These are phyloP conservation scores for Protonemura montana DNA, from an alignment of 2,888 invertebrate species.

Conservation along the genomic window DNA sequence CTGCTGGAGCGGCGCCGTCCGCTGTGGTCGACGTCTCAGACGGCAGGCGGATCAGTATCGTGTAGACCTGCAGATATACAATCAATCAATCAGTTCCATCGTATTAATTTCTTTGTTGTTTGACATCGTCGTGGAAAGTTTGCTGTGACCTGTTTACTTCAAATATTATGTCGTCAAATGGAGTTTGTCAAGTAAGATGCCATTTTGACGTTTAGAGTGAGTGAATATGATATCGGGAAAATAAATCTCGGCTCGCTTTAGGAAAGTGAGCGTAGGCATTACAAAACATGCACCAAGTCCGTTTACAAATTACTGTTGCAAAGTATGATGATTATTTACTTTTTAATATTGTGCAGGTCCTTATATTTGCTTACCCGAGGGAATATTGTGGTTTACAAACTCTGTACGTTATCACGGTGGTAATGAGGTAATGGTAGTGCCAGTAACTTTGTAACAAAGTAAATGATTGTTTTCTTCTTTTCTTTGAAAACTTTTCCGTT, in stretches of 20 bases:
- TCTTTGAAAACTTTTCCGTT: not conserved
- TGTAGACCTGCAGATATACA: conserved; percentile 72
- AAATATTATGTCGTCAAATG: not conserved
- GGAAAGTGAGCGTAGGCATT: not conserved
- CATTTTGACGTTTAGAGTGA: not conserved
- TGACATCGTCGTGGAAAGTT: not conserved
- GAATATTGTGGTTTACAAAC: too few relatives aligned
- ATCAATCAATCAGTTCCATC: not conserved
- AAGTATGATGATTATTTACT: too few relatives aligned
- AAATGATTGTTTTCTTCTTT: too few relatives aligned
- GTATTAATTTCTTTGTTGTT: not conserved
- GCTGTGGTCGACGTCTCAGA: conserved; percentile 63
- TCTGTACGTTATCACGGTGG: too few relatives aligned
- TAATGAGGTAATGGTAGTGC: too few relatives aligned
- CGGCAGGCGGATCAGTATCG: conserved; percentile 89
- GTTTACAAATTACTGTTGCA: too few relatives aligned
- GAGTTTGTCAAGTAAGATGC: not conserved
- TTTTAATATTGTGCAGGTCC: too few relatives aligned
- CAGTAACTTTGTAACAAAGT: too few relatives aligned
- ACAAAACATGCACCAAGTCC: too few relatives aligned
- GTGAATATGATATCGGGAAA: not conserved
- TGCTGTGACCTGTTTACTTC: not conserved
- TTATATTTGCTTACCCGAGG: too few relatives aligned
- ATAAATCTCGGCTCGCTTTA: not conserved
- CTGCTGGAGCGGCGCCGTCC: conserved; percentile 63